phyloP scores from a whole-genome alignment of 2,888 invertebrate genomes.

The Hydropsyche betteni region DNA sequence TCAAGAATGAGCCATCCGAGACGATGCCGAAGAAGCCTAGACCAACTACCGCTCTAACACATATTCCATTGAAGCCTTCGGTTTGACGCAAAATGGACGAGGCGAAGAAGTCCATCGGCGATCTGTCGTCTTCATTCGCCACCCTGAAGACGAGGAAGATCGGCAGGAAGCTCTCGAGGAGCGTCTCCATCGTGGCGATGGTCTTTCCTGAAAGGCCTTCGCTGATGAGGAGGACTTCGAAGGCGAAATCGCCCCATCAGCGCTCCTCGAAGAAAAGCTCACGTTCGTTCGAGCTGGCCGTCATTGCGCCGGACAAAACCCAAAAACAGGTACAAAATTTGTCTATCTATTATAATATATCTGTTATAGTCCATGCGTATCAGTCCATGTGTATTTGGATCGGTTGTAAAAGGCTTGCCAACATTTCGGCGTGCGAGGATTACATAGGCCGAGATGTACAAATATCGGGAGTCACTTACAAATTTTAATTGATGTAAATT shows the following conservation, averaged over 20 bases:
- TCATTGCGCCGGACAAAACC: conserved; percentile 72
- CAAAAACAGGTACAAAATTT: conserved; percentile 67
- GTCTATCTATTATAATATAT: no score
- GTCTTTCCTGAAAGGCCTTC: conserved; percentile 69
- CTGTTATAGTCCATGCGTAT: no score
- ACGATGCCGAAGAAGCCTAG: not conserved
- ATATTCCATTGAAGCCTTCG: no score
- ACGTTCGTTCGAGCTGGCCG: conserved; percentile 69
- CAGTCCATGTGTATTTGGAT: no score
- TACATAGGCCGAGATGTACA: no score
- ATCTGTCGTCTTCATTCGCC: conserved; percentile 39
- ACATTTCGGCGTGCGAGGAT: no score
- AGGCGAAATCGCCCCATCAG: conserved; percentile 65
- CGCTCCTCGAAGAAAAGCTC: conserved; percentile 67
- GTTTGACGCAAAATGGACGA: not conserved
- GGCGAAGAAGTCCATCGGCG: conserved; percentile 19
- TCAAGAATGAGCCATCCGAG: not conserved
- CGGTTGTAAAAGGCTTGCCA: no score
- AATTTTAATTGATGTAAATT: no score
- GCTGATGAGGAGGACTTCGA: conserved; percentile 68
- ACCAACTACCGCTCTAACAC: no score
- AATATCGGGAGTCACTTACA: no score
- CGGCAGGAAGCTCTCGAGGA: conserved; percentile 65
- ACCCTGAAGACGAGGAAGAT: conserved; percentile 63
- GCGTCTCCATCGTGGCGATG: conserved; percentile 67